Conservation (phyloP, 2,888 invertebrate genomes). For the Homarus gammarus region DNA sequence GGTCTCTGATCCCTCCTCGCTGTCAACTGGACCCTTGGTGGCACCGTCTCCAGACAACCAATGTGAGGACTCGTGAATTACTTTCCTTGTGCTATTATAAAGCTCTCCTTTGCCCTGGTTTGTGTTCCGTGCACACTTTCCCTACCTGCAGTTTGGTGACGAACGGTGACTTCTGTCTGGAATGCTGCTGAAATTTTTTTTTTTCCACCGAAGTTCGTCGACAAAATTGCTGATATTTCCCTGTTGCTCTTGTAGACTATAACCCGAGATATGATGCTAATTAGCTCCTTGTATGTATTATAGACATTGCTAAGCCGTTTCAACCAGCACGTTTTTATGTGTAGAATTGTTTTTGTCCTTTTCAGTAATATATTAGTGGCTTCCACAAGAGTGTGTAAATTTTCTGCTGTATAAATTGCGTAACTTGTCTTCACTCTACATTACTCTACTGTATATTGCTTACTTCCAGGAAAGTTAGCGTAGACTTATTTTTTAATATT, state of each 20-base stretch:
- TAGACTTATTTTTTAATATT: too few species aligned
- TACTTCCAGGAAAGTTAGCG: too few species aligned
- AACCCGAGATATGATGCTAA: neutral
- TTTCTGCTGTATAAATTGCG: too few species aligned
- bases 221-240: neutral
- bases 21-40: conserved; percentile 21
- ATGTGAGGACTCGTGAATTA: conserved; percentile 18
- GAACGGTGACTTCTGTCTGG: neutral
- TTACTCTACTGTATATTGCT: too few species aligned
- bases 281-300: neutral
- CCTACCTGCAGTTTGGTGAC: neutral
- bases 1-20: neutral
- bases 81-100: neutral
- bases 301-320: neutral
- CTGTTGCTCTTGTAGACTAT: neutral
- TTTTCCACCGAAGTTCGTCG: neutral
- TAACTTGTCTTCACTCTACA: too few species aligned
- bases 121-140: neutral
- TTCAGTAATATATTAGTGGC: neutral
- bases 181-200: neutral
- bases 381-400: too few species aligned
- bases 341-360: neutral
- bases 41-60: conserved; percentile 28
- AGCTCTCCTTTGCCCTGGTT: neutral
- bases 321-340: neutral